Evolutionary conservation across 2,888 invertebrate genomes (phyloP), one percentile per base, ranked within the genome.

Genomic region (Eugnorisma glareosa): DNA sequence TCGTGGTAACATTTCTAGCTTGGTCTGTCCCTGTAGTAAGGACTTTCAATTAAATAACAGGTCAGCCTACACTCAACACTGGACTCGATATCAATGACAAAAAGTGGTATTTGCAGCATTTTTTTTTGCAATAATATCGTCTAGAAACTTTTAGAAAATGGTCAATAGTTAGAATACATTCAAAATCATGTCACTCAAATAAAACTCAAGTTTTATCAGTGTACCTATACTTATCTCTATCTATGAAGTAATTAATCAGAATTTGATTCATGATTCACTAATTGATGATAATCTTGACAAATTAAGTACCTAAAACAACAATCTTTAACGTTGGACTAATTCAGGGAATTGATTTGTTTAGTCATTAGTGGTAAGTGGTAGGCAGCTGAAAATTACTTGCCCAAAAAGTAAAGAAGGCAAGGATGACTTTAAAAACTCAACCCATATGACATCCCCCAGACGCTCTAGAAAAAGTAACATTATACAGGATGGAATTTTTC

Each of bases 191-290:
- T 61, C 21, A 43, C 2, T n/a, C 4, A 21, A 24, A 78, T 8
- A 43, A 54, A 31, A 63, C 35, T 54, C 28, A 21, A 1, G 51
- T n/a, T 24, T 57, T 45, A 81, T 81, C 73, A 15, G 10, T 35
- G 11, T 15, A n/a, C n/a, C n/a, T n/a, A 51, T 28, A 37, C 10
- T 37, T 48, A 66, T 43, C n/a, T 37, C 37, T 45, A 66, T 43
- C 18, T 51, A 51, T 43, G 7, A 11, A 43, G 21, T 51, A 43
- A 54, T 67, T 18, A 45, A 82, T 63, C 82, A 75, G 67, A 74
- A 67, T 54, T 81, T 18, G 31, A 79, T n/a, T 31, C 21, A 67
- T 63, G 76, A 75, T 54, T 79, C 45, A 79, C 54, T 67, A 37
- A 24, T 31, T 43, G 31, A 35, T 40, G 82, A 75, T 67, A 82